These are phyloP conservation scores for Stenchaetothrips biformis DNA, from an alignment of 2,888 invertebrate species.

Conservation along the genomic window DNA sequence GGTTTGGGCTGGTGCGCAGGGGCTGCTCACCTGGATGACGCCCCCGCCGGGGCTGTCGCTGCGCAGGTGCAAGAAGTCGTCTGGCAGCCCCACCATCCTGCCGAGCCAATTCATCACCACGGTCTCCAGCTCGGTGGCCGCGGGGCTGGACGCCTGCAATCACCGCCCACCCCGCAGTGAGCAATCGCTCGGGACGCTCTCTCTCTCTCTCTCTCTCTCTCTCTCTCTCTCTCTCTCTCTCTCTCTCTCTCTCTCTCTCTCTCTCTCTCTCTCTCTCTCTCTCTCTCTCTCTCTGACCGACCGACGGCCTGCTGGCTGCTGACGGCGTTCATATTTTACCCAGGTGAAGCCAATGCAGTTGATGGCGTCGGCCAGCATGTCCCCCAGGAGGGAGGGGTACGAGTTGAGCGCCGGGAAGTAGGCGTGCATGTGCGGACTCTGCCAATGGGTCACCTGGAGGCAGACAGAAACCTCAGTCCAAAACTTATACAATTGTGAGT, in stretches of 20 bases:
- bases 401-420: slow-evolving; percentile 95
- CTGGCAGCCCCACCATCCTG: slow-evolving; percentile 91
- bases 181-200: neutral
- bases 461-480: neutral
- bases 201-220: too few relatives aligned
- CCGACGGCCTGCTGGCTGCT: too few relatives aligned
- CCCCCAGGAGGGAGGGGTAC: slow-evolving; percentile 88
- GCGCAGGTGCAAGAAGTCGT: slow-evolving; percentile 81
- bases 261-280: too few relatives aligned
- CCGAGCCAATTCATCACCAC: slow-evolving; percentile 98
- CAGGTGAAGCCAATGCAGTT: slow-evolving; percentile 95
- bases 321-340: slow-evolving; percentile 59
- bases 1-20: too few relatives aligned
- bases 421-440: slow-evolving; percentile 97
- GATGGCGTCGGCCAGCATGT: slow-evolving; percentile 92
- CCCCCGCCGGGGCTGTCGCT: slow-evolving; percentile 77
- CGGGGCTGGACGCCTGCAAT: slow-evolving; percentile 87
- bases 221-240: too few relatives aligned
- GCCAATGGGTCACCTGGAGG: slow-evolving; percentile 79
- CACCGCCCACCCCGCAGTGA: slow-evolving; percentile 26
- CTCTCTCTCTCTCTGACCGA: too few relatives aligned
- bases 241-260: too few relatives aligned
- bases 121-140: slow-evolving; percentile 94
- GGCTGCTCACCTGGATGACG: slow-evolving; percentile 83
- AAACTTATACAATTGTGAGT: too few relatives aligned